A percentile compares a stretch with the other conserved stretches of the same genome.
Evolutionary conservation across 2,888 invertebrate species (phyloP).

Genomic region (Acleris sparsana): DNA sequence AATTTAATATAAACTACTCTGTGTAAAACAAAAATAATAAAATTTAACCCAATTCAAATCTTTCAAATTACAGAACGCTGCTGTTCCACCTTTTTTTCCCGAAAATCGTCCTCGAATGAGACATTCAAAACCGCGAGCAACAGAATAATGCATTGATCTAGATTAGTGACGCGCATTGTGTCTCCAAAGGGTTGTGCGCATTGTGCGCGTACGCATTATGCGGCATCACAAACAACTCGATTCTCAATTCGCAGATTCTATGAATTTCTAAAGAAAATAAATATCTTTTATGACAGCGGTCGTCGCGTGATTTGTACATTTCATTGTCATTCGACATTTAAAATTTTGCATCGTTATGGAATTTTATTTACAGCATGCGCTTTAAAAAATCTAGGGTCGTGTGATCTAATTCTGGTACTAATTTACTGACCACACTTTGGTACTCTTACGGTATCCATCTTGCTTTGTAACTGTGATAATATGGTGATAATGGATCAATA

Average conservation of each 20-base stretch:
- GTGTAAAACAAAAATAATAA: no score
- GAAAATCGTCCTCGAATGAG: slow-evolving; percentile 63
- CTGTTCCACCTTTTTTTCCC: slow-evolving; percentile 40
- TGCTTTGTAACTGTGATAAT: no score
- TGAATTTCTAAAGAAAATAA: slow-evolving; percentile 65
- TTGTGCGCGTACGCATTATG: slow-evolving; percentile 58
- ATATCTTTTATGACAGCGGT: slow-evolving; percentile 56
- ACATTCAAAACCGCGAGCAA: slow-evolving; percentile 49
- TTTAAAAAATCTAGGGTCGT: no score
- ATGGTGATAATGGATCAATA: no score
- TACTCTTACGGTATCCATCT: no score
- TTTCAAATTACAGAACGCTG: not conserved
- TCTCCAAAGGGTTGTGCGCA: slow-evolving; percentile 67
- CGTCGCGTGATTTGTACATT: slow-evolving; percentile 38
- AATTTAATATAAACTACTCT: no score
- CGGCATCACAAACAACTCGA: slow-evolving; percentile 55
- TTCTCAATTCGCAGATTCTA: slow-evolving; percentile 52
- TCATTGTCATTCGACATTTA: slow-evolving; percentile 28
- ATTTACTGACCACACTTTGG: no score
- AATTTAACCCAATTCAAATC: not conserved
- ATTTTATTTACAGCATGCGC: no score
- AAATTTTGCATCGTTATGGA: not conserved
- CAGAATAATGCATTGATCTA: slow-evolving; percentile 62
- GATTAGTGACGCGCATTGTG: slow-evolving; percentile 71
- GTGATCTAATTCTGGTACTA: no score